Base-by-base conservation (phyloP, 2,113 vertebrate genomes). In the Cacatua alba region DNA sequence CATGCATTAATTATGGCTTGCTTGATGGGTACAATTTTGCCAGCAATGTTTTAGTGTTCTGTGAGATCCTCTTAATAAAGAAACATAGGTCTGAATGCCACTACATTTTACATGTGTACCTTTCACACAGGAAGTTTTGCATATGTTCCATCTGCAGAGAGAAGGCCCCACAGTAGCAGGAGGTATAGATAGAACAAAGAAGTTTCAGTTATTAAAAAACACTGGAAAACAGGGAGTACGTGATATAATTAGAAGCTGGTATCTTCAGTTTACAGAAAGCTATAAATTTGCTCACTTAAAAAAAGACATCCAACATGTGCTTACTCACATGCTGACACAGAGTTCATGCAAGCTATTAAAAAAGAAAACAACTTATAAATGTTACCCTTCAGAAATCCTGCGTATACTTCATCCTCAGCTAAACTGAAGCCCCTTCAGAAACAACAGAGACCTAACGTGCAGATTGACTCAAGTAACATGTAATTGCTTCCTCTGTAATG, bases 241-340 rank as follows among this genome's bases (percentile, higher is more conserved):
- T 60, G 43, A 81, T 76, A 62, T 5, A 92, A 70, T 86, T 64
- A 82, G 55, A 90, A 94, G 64, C 82, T 77, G 70, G 39, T 67
- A 89, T 79, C 71, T 84, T 92, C 67, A 60, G 69, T 87, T 94
- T 80, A 92, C 75, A 86, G 41, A 71, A 82, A 88, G 91, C 78
- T 82, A 91, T 79, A 85, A 24, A 87, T 55, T 24, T 69, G 24
- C 51, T 78, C 55, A 31, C n/a, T 76, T 77, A 51, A 59, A 95
- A 84, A 77, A 17, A 77, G 67, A 79, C 57, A 80, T 23, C 24
- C 74, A 91, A 95, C 84, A 92, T 89, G 91, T 93, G 74, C 39
- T 79, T 86, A 92, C 43, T 95, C 83, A 92, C 89, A 95, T 65
- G 81, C 69, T 89, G 92, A 91, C 81, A 86, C 15, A 68, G 46